These are phyloP conservation scores for Oriolus oriolus DNA, from an alignment of 2,113 vertebrate species.

Conservation along the genomic window DNA sequence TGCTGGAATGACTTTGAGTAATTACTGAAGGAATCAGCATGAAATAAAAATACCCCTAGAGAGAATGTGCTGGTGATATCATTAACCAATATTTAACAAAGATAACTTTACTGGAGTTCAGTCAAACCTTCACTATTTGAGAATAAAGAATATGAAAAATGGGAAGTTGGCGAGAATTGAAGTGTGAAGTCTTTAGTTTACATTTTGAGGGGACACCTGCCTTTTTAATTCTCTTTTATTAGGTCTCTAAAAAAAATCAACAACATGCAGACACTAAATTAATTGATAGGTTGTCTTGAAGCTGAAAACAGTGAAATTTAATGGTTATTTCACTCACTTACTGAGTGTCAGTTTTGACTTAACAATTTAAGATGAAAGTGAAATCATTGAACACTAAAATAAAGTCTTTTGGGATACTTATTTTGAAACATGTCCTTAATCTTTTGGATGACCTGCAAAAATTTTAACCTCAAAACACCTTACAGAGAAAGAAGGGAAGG, in stretches of 20 bases:
- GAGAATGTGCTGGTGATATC: neutral
- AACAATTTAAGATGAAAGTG: neutral
- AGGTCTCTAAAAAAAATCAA: neutral
- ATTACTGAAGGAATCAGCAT: neutral
- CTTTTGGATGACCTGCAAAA: neutral
- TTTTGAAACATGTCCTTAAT: neutral
- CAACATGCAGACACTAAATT: neutral
- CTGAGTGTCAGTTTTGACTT: neutral
- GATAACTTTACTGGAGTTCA: neutral
- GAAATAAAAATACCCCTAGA: neutral
- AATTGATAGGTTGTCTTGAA: neutral
- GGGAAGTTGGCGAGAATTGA: neutral
- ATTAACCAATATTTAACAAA: neutral
- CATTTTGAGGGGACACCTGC: neutral
- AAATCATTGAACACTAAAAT: neutral
- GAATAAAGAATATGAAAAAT: neutral
- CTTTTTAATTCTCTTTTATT: neutral
- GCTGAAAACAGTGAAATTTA: neutral
- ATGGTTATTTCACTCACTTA: neutral
- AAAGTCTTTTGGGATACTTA: neutral
- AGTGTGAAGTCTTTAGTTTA: neutral
- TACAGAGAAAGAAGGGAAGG: neutral
- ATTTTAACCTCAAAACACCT: neutral
- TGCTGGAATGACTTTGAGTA: neutral
- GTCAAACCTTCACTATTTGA: neutral